phyloP scores from a whole-genome alignment of 2,888 invertebrate species.

The Alentia gelatinosa region DNA sequence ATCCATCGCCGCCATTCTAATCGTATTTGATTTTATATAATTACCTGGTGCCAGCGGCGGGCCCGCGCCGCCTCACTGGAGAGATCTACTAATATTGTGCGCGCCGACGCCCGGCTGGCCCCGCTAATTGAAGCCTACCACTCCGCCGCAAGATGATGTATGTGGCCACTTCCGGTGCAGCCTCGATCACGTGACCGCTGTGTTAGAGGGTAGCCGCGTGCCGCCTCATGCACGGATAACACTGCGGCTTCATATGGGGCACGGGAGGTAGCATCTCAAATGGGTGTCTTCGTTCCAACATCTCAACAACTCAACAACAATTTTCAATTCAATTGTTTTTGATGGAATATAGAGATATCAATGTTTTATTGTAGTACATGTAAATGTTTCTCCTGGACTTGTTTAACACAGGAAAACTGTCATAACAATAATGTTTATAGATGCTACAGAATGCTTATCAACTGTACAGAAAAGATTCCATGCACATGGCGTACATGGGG shows the following conservation, averaged over 20 bases:
- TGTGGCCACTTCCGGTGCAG: conserved; percentile 24
- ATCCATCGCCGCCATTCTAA: conserved; percentile 17
- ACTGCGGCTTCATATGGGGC: neutral
- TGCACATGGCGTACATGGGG: too few relatives aligned
- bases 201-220: neutral
- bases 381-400: too few relatives aligned
- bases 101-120: neutral
- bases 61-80: conserved; percentile 5
- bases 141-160: conserved; percentile 25
- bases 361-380: too few relatives aligned
- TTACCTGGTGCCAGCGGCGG: conserved; percentile 15
- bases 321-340: too few relatives aligned
- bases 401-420: too few relatives aligned
- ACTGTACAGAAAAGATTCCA: too few relatives aligned
- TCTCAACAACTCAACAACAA: too few relatives aligned
- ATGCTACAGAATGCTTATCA: too few relatives aligned
- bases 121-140: neutral
- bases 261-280: too few relatives aligned
- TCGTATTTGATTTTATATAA: conserved; percentile 42
- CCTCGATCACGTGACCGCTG: neutral
- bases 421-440: too few relatives aligned
- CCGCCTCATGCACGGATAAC: neutral
- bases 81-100: conserved; percentile 44
- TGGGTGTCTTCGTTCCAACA: too few relatives aligned
- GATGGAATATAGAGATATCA: too few relatives aligned